Percentiles rank a stretch among this genome's conserved stretches.
These are phyloP conservation scores for Biston stratarius DNA, from an alignment of 2,888 invertebrate species.

Conservation along the genomic window DNA sequence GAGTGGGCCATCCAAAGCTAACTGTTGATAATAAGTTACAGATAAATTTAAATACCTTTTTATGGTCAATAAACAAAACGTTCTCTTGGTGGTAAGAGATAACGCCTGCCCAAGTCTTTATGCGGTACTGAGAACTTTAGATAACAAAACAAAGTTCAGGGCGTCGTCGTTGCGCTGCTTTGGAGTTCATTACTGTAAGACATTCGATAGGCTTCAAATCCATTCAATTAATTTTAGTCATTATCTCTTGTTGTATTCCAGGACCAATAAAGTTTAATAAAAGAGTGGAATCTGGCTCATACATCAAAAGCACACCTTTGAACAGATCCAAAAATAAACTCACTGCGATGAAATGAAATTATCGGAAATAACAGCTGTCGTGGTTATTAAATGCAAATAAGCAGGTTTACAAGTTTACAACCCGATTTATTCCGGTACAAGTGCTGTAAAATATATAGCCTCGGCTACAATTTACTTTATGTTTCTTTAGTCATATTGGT, in stretches of 20 bases:
- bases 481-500: conserved; percentile 1
- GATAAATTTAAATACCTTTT: too few species aligned
- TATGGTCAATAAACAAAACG: too few species aligned
- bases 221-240: background rate
- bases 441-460: conserved; percentile 13
- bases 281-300: conserved; percentile 15
- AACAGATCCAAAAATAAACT: conserved; percentile 31
- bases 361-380: conserved; percentile 40
- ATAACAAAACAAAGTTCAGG: background rate
- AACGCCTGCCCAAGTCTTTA: too few species aligned
- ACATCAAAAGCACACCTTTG: conserved; percentile 41
- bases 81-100: too few species aligned
- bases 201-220: too few species aligned
- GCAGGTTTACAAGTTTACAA: conserved; percentile 27
- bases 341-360: conserved; percentile 26
- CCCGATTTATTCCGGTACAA: conserved; percentile 19
- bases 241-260: background rate
- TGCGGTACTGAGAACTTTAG: too few species aligned
- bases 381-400: conserved; percentile 47
- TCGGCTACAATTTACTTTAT: conserved; percentile 11
- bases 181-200: too few species aligned
- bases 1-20: too few species aligned
- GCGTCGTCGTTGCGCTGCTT: too few species aligned
- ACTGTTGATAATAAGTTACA: too few species aligned
- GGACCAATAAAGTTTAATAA: conserved; percentile 1